Conservation (phyloP, 2,797 vertebrate species). For the Falco columbarius region DNA sequence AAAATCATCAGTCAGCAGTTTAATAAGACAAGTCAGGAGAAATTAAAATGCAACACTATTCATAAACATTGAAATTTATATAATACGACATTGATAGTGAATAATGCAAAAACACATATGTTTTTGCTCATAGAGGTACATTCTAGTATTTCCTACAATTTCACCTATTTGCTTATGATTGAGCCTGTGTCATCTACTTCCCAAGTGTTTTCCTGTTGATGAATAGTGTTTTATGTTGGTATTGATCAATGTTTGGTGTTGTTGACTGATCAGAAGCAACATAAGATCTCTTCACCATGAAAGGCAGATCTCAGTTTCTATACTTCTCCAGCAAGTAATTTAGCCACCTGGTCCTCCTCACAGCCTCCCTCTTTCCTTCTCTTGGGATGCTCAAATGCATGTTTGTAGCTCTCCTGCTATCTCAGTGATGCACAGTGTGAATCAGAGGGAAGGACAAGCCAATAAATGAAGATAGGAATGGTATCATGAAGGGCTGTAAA, state of each 20-base stretch:
- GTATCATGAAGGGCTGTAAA: background rate
- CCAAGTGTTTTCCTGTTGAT: background rate
- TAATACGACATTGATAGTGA: background rate
- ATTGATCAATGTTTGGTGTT: background rate
- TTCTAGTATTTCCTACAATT: background rate
- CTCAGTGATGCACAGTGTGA: background rate
- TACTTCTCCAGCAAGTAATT: background rate
- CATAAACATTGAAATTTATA: background rate
- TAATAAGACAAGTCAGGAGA: background rate
- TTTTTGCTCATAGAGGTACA: background rate
- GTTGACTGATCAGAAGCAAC: background rate
- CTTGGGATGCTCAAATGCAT: background rate
- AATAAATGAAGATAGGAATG: background rate
- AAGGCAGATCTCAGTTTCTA: background rate
- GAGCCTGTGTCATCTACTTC: background rate
- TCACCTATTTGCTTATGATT: background rate
- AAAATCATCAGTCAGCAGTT: background rate
- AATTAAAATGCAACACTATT: background rate
- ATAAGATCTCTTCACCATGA: background rate
- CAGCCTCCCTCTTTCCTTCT: background rate
- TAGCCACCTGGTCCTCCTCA: background rate
- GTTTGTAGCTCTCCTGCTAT: background rate
- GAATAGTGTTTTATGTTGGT: background rate
- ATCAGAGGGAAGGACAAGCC: background rate
- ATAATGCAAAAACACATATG: background rate